Conservation (phyloP, 2,113 vertebrate genomes). For the Numida meleagris region DNA sequence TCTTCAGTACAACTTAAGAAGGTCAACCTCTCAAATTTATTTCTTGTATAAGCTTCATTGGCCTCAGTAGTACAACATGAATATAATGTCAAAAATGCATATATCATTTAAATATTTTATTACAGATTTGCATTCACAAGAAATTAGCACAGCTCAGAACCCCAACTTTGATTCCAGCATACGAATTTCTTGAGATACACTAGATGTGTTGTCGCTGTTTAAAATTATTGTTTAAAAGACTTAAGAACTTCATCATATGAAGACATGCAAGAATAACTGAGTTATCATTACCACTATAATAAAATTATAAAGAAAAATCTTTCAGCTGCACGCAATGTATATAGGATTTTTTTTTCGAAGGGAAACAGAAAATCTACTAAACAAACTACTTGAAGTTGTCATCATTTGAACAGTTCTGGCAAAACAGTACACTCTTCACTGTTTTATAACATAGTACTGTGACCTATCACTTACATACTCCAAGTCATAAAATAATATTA, state of each 20-base stretch:
- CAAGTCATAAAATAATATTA: conserved; percentile 21
- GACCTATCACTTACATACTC: background rate
- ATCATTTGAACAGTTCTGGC: background rate
- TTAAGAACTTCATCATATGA: background rate
- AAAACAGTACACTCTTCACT: background rate
- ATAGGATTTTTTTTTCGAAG: background rate
- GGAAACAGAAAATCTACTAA: background rate
- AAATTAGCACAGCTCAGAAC: background rate
- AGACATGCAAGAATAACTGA: background rate
- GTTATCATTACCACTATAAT: background rate
- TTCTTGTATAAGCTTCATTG: background rate
- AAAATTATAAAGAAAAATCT: background rate
- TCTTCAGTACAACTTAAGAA: background rate
- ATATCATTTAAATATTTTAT: background rate
- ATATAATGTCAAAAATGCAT: background rate
- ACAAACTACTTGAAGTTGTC: background rate
- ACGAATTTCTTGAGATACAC: background rate
- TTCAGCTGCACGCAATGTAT: background rate
- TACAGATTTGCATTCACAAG: background rate
- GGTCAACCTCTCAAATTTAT: background rate
- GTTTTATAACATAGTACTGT: background rate
- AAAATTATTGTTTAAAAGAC: background rate
- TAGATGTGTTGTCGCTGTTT: background rate
- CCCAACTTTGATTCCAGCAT: background rate
- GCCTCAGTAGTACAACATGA: background rate